Evolutionary conservation across 2,888 invertebrate species (phyloP).

Genomic region (Melanostoma scalare): DNA sequence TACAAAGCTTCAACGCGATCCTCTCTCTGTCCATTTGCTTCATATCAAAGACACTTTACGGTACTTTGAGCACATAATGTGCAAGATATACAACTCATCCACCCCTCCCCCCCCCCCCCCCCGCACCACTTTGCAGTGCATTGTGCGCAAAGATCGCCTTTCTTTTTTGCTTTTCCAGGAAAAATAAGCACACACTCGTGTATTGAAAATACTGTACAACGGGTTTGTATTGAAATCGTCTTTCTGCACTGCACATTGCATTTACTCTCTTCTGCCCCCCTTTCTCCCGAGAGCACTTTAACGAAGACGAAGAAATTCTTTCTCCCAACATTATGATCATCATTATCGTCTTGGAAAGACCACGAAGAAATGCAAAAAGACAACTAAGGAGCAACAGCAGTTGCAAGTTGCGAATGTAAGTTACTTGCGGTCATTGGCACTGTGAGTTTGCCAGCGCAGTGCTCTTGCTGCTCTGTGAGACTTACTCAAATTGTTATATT

Average conservation of each 20-base stretch:
- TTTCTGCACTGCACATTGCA: constrained; percentile 13
- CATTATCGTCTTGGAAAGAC: constrained; percentile 52
- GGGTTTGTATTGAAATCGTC: constrained; percentile 68
- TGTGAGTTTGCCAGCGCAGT: constrained; percentile 6
- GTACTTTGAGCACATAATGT: constrained; percentile 69
- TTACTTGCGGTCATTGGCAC: constrained; percentile 82
- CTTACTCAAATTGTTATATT: constrained; percentile 38
- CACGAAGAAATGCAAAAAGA: constrained; percentile 70
- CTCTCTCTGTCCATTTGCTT: constrained; percentile 55
- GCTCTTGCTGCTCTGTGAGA: constrained; percentile 44
- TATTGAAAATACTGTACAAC: constrained; percentile 66
- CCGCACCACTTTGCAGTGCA: constrained; percentile 26
- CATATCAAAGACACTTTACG: constrained; percentile 70
- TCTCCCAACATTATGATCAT: constrained; percentile 67
- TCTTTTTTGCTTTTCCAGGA: constrained; percentile 73
- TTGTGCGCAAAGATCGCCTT: constrained; percentile 64
- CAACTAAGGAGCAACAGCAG: constrained; percentile 36
- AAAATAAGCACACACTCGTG: constrained; percentile 72
- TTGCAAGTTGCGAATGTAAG: constrained; percentile 81
- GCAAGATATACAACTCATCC: constrained; percentile 1
- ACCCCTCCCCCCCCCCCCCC: too few relatives aligned
- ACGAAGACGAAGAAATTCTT: constrained; percentile 68
- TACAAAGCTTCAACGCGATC: constrained; percentile 30
- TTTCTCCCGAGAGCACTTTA: constrained; percentile 55
- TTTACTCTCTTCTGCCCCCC: neutral